Percentiles rank a stretch among this genome's conserved stretches.
Conservation (phyloP, 2,888 invertebrate genomes). For the Busseola fusca region DNA sequence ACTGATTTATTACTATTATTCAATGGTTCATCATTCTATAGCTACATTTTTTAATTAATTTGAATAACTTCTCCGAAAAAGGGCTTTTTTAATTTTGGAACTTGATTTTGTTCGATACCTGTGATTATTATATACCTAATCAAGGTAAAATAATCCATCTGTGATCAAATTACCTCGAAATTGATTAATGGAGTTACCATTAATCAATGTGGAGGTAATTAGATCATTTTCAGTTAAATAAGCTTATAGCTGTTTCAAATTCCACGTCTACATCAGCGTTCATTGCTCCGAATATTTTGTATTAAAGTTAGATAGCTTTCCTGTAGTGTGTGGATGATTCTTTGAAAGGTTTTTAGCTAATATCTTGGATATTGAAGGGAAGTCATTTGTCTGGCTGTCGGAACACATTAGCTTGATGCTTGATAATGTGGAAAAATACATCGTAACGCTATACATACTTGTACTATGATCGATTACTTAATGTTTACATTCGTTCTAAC, state of each 20-base stretch:
- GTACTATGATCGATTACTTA: constrained; percentile 9
- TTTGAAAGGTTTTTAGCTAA: constrained; percentile 59
- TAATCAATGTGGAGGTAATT: not conserved
- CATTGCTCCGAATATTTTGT: not conserved
- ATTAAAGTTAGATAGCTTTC: constrained; percentile 11
- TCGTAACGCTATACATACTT: constrained; percentile 25
- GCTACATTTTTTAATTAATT: not conserved
- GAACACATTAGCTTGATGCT: constrained; percentile 62
- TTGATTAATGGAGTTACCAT: no score
- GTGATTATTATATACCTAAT: not conserved
- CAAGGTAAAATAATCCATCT: not conserved
- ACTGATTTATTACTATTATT: no score
- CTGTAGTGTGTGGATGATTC: constrained; percentile 29
- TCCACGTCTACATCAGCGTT: not conserved
- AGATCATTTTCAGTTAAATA: not conserved
- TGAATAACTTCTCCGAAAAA: not conserved
- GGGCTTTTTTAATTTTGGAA: not conserved
- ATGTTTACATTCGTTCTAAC: not conserved
- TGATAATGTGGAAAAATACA: constrained; percentile 50
- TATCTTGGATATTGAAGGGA: constrained; percentile 58
- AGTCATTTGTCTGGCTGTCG: constrained; percentile 64
- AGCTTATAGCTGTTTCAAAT: not conserved
- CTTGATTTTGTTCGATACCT: not conserved
- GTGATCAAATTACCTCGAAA: no score
- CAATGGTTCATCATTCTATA: not conserved